Evolutionary conservation across 2,797 vertebrate genomes (phyloP), one percentile per base, ranked within the genome.

Genomic region (Megaceryle alcyon): DNA sequence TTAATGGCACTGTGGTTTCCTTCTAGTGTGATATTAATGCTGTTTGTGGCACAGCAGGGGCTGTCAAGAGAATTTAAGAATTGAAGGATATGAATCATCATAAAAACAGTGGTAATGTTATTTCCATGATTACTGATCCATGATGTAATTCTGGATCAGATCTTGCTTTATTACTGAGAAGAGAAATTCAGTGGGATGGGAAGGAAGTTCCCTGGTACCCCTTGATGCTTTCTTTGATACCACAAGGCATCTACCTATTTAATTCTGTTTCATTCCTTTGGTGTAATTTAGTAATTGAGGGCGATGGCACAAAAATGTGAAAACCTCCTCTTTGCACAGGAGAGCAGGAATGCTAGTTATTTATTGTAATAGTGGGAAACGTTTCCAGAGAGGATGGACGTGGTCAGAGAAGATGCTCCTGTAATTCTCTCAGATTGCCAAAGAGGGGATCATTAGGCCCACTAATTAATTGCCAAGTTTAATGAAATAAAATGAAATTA

Each of bases 31-130:
- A 71, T 57, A 78, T 82, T 87, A 95, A 86, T 61, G 71, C 31
- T 80, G 41, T 85, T 84, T 85, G 86, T 87, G 92, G 53, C 81
- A 86, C 82, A 91, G 81, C 35, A 88, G 39, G 39, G 56, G 64
- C 59, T 87, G 71, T 89, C 86, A 89, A 80, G 78, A 85, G 71
- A 86, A 82, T 90, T 86, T 11, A 57, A 92, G 90, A 94, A 92
- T 93, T 56, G 88, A 33, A 68, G 49, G 44, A 41, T 43, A 57
- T 94, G 88, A 96, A 82, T 93, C 83, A 94, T 82, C 68, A 21
- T n/a, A 44, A 64, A 92, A 91, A 22, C 65, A 57, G 48, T 75
- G 53, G 16, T 86, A 92, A 78, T 66, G 19, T 70, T 92, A 65
- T 96, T 97, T 96, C 83, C 44, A 19, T 54, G 43, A 31, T 43